Conservation (phyloP, 2,797 vertebrate species). For the Salarias fasciatus region DNA sequence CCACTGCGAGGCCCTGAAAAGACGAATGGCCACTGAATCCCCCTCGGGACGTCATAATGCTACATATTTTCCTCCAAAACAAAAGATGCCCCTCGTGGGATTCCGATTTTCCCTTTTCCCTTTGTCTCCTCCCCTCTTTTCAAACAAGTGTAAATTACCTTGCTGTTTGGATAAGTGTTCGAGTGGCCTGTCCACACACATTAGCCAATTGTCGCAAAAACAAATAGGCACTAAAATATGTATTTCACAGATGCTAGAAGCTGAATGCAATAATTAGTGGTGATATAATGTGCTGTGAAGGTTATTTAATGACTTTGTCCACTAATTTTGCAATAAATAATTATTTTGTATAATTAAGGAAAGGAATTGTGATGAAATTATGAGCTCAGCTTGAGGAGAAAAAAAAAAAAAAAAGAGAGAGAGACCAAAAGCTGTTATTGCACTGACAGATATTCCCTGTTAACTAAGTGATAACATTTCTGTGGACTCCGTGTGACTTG, state of each 20-base stretch:
- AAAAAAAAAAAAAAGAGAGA: constrained; percentile 39
- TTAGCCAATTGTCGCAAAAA: constrained; percentile 71
- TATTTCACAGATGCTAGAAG: constrained; percentile 71
- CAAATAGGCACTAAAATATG: constrained; percentile 69
- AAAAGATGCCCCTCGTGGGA: constrained; percentile 78
- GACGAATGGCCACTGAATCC: constrained; percentile 78
- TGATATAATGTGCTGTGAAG: constrained; percentile 71
- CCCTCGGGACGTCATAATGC: constrained; percentile 78
- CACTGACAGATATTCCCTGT: constrained; percentile 60
- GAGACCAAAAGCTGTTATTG: constrained; percentile 57
- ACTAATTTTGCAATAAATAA: constrained; percentile 70
- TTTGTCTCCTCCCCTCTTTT: constrained; percentile 59
- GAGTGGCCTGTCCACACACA: constrained; percentile 69
- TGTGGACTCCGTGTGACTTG: constrained; percentile 51
- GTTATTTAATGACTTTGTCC: constrained; percentile 74
- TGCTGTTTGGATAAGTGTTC: constrained; percentile 68
- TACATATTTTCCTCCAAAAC: constrained; percentile 77
- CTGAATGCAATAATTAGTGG: constrained; percentile 67
- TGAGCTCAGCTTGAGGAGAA: constrained; percentile 48
- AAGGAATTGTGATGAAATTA: constrained; percentile 62
- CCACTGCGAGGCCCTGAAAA: constrained; percentile 84
- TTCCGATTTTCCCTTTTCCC: constrained; percentile 65
- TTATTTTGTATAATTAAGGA: constrained; percentile 69
- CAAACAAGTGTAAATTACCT: constrained; percentile 79
- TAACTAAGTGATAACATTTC: constrained; percentile 57